Evolutionary conservation across 1,140 invertebrate genomes (phyloP).

Genomic region (Drosophila kepulauana): DNA sequence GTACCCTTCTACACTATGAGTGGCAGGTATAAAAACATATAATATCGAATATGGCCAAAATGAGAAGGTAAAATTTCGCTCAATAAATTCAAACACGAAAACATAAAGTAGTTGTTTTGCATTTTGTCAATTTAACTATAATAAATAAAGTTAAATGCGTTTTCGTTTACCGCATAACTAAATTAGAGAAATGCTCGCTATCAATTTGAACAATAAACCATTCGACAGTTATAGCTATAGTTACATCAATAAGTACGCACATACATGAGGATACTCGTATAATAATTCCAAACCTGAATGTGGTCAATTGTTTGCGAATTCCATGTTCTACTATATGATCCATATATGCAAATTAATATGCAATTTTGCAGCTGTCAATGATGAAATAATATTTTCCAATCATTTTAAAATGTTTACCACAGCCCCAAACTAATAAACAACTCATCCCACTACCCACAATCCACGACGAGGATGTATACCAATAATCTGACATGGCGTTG

Average conservation of each 20-base stretch:
- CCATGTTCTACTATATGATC: conserved; percentile 20
- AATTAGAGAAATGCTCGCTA: conserved; percentile 70
- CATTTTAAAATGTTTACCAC: conserved; percentile 62
- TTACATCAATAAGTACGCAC: background rate
- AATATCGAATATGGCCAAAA: too few species aligned
- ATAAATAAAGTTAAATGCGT: conserved; percentile 64
- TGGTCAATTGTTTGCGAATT: conserved; percentile 67
- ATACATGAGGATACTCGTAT: conserved; percentile 8
- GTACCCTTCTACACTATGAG: too few species aligned
- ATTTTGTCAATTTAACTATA: conserved; percentile 65
- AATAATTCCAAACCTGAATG: conserved; percentile 56
- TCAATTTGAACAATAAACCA: conserved; percentile 43
- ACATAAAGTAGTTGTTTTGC: conserved; percentile 30
- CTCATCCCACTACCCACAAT: conserved; percentile 6
- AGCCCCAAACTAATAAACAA: conserved; percentile 42
- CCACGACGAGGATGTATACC: background rate
- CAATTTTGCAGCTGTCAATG: conserved; percentile 68
- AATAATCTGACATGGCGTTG: conserved; percentile 8
- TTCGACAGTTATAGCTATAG: conserved; percentile 4
- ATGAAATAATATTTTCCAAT: conserved; percentile 77
- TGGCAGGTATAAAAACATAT: too few species aligned
- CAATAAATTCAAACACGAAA: background rate
- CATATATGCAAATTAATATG: conserved; percentile 70
- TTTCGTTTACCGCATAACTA: conserved; percentile 70
- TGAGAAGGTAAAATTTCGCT: background rate